These are phyloP conservation scores for Lysiphlebus fabarum DNA, from an alignment of 1,140 invertebrate genomes.

Conservation along the genomic window DNA sequence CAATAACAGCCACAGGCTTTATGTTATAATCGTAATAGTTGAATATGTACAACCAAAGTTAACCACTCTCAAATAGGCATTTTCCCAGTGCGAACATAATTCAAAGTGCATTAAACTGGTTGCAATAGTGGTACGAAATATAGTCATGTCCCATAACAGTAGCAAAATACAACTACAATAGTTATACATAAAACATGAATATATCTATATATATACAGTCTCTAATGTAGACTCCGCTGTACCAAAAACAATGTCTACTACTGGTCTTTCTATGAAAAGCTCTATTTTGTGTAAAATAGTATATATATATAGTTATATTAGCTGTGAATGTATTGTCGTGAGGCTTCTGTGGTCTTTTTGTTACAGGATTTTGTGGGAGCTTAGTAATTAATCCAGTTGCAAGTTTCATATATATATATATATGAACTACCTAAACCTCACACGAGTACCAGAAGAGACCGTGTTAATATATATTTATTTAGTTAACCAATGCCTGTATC, in stretches of 20 bases:
- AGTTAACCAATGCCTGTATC: not conserved
- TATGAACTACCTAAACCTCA: constrained; percentile 6
- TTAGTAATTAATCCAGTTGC: constrained; percentile 28
- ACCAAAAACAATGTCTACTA: no score
- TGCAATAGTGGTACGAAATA: not conserved
- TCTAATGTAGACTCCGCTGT: no score
- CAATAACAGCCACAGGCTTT: constrained; percentile 7
- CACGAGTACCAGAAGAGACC: not conserved
- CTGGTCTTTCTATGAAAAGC: no score
- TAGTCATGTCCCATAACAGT: not conserved
- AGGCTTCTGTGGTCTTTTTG: constrained; percentile 27
- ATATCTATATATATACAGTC: no score
- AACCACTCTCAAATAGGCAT: constrained; percentile 21
- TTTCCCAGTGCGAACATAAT: constrained; percentile 25
- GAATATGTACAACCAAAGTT: constrained; percentile 8
- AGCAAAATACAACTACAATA: not conserved
- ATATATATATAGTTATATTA: constrained; percentile 25
- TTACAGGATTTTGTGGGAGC: constrained; percentile 25
- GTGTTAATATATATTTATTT: not conserved
- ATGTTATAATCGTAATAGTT: constrained; percentile 8
- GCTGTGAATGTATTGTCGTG: constrained; percentile 27
- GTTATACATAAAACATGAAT: constrained; percentile 2
- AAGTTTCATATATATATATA: constrained; percentile 10
- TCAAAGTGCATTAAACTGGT: constrained; percentile 28
- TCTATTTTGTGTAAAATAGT: no score